Conservation (phyloP, 2,888 invertebrate species). For the Ochropleura leucogaster region DNA sequence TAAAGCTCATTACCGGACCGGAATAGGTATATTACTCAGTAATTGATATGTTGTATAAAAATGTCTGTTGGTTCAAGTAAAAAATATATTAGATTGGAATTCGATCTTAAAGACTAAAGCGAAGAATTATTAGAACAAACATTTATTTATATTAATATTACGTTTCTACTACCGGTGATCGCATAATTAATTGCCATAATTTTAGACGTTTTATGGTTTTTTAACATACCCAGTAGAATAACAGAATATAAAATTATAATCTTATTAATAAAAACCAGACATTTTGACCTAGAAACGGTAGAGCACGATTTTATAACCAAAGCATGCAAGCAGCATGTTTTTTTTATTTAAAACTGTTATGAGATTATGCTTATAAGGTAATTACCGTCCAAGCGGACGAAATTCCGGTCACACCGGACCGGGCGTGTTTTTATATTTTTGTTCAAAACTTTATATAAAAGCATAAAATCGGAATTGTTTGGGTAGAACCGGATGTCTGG, state of each 20-base stretch:
- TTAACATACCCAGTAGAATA: neutral
- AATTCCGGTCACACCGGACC: constrained; percentile 40
- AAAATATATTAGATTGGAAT: neutral
- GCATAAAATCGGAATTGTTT: constrained; percentile 1
- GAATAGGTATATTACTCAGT: neutral
- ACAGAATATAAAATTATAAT: neutral
- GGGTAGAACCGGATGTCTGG: constrained; percentile 29
- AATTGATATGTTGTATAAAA: neutral
- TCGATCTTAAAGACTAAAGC: neutral
- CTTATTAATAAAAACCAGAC: constrained; percentile 20
- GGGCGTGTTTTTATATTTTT: constrained; percentile 32
- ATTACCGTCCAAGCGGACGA: constrained; percentile 19
- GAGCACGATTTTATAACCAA: constrained; percentile 2
- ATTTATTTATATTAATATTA: neutral
- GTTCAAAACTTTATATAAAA: constrained; percentile 15
- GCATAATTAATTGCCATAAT: neutral
- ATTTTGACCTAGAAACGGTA: constrained; percentile 41
- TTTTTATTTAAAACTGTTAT: constrained; percentile 32
- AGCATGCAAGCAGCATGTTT: constrained; percentile 12
- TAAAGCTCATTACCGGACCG: neutral
- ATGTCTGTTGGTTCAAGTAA: neutral
- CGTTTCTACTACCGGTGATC: neutral
- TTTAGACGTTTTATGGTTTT: neutral
- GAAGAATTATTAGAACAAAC: too few relatives aligned
- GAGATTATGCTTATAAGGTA: constrained; percentile 45